A percentile compares a stretch with the other conserved stretches of the same genome.
Conservation (phyloP, 2,888 invertebrate species). For the Syritta pipiens region DNA sequence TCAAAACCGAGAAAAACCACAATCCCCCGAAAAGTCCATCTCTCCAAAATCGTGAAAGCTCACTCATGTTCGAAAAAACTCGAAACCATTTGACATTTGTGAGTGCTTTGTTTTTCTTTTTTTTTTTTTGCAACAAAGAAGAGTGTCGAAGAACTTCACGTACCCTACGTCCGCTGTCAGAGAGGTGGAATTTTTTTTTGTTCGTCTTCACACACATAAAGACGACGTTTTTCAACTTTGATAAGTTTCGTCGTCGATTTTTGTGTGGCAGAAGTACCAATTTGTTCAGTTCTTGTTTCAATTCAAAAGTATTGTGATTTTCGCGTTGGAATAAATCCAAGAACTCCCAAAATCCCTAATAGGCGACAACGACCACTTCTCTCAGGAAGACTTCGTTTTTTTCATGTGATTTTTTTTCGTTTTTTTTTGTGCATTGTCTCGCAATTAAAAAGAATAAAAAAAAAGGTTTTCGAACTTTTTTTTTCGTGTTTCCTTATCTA, state of each 20-base stretch:
- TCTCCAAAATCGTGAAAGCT: constrained; percentile 27
- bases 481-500: constrained; percentile 18
- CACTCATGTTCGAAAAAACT: constrained; percentile 52
- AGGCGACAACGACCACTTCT: constrained; percentile 55
- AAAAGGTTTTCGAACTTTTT: constrained; percentile 27
- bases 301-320: constrained; percentile 25
- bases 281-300: constrained; percentile 34
- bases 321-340: constrained; percentile 1
- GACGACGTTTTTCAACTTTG: constrained; percentile 51
- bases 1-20: constrained; percentile 3
- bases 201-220: constrained; percentile 44
- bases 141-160: constrained; percentile 12
- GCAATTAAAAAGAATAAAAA: constrained; percentile 29
- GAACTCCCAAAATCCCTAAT: constrained; percentile 2
- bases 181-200: constrained; percentile 46
- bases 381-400: constrained; percentile 36
- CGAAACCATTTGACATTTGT: constrained; percentile 34
- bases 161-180: constrained; percentile 23
- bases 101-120: too few species aligned
- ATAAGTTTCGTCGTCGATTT: constrained; percentile 39
- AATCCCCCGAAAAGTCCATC: neutral
- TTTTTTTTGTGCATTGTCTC: too few species aligned
- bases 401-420: too few species aligned
- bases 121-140: constrained; percentile 17
- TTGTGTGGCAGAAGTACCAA: constrained; percentile 54